These are phyloP conservation scores for Lasiurus borealis DNA, from an alignment of 2,113 vertebrate species.

Conservation along the genomic window DNA sequence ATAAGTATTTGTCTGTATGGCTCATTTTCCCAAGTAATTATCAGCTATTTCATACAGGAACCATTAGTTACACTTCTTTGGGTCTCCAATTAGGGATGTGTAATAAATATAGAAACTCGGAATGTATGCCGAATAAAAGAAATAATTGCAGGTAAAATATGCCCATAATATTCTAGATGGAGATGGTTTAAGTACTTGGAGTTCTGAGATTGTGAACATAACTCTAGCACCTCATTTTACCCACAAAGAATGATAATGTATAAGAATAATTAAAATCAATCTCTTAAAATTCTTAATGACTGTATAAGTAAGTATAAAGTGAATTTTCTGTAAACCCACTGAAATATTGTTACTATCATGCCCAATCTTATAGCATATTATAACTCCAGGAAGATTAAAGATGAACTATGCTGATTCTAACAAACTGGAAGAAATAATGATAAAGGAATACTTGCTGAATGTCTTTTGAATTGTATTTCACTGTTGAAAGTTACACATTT, in stretches of 20 bases:
- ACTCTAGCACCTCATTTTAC: neutral
- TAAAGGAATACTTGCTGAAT: neutral
- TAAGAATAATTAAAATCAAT: slow-evolving; percentile 44
- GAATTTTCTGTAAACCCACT: neutral
- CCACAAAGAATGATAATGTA: slow-evolving; percentile 15
- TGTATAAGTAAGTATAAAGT: neutral
- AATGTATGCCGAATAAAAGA: neutral
- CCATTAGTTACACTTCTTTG: neutral
- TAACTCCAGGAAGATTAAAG: slow-evolving; percentile 15
- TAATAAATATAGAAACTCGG: neutral
- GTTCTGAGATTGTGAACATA: neutral
- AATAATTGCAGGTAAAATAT: neutral
- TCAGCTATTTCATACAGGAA: neutral
- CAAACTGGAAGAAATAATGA: slow-evolving; percentile 12
- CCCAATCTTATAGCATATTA: neutral
- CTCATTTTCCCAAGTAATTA: neutral
- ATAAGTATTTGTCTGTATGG: neutral
- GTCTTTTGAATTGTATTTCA: slow-evolving; percentile 29
- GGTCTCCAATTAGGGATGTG: neutral
- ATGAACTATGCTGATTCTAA: slow-evolving; percentile 4
- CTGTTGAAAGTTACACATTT: slow-evolving; percentile 24
- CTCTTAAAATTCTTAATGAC: slow-evolving; percentile 7
- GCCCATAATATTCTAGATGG: slow-evolving; percentile 25
- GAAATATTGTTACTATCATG: neutral
- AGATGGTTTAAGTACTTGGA: slow-evolving; percentile 11